These are phyloP conservation scores for Andricus grossulariae DNA, from an alignment of 1,140 invertebrate genomes.

Conservation along the genomic window DNA sequence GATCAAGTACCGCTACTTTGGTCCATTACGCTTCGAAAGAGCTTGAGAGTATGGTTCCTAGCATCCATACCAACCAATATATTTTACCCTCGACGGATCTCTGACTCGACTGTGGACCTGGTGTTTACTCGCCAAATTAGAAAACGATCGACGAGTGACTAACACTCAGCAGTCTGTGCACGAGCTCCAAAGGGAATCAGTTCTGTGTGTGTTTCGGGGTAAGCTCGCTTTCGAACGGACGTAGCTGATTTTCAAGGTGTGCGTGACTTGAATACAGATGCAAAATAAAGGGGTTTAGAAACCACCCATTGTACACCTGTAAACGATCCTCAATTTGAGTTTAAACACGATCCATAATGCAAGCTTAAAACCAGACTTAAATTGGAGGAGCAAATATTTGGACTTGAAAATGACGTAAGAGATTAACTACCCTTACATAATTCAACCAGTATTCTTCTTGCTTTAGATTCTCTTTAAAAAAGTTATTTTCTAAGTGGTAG, in stretches of 20 bases:
- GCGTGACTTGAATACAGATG: conserved; percentile 21
- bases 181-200: conserved; percentile 61
- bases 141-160: conserved; percentile 72
- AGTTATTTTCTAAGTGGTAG: no score
- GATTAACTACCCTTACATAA: background rate
- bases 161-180: conserved; percentile 48
- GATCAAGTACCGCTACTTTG: conserved; percentile 13
- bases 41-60: conserved; percentile 37
- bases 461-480: no score
- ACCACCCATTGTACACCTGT: conserved; percentile 24
- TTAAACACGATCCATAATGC: conserved; percentile 25
- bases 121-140: conserved; percentile 74
- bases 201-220: conserved; percentile 34
- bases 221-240: conserved; percentile 1
- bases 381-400: conserved; percentile 7
- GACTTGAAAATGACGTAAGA: background rate
- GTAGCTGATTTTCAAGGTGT: background rate
- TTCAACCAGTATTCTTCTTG: no score
- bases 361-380: conserved; percentile 17
- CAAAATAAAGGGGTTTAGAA: conserved; percentile 21
- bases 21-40: conserved; percentile 23
- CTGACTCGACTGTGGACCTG: conserved; percentile 54
- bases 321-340: conserved; percentile 25
- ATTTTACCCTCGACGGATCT: conserved; percentile 45
- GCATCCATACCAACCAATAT: conserved; percentile 57